Base-by-base conservation (phyloP, 2,888 invertebrate genomes). In the Apodemia zela region DNA sequence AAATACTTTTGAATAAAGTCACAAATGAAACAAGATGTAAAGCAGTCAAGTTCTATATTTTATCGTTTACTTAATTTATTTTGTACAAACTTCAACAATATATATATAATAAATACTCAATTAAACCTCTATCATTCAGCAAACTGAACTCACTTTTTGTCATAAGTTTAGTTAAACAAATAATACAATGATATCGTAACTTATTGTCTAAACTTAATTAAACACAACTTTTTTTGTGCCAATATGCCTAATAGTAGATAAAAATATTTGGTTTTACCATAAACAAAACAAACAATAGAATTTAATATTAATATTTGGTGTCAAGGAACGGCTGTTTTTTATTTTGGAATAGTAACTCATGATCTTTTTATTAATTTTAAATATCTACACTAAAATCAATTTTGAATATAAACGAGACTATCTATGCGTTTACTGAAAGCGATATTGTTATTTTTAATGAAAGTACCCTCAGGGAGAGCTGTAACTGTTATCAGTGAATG, bases 51-150 rank as follows among this genome's bases (percentile, higher is more conserved):
- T 92, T 92, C 92, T 92, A 92, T 92, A 92, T 89, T 85, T 91
- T 91, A 92, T 92, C 85, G 85, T 92, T 91, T 92, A 92, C 92
- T 92, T 92, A 92, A 89, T 92, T 92, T 92, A 92, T 92, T 92
- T 92, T 92, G 92, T 92, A 92, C 92, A 92, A 92, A 92, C 90
- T 92, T 92, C 91, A 92, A 92, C 92, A 92, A 92, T 92, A 92
- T 92, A 90, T 90, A 91, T 90, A 89, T 91, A 91, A 89, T 92
- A 91, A 90, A 90, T 92, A 92, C 84, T 92, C 90, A 92, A 92
- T 90, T 90, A 90, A 92, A 91, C 83, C 85, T 90, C 90, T 92
- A 91, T 91, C 89, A 87, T 91, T 89, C 89, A 89, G 92, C 90
- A 89, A 90, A 92, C 88, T 91, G 88, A 91, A 91, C 88, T 91